phyloP scores from a whole-genome alignment of 2,888 invertebrate genomes.

The Trichogramma dendrolimi region DNA sequence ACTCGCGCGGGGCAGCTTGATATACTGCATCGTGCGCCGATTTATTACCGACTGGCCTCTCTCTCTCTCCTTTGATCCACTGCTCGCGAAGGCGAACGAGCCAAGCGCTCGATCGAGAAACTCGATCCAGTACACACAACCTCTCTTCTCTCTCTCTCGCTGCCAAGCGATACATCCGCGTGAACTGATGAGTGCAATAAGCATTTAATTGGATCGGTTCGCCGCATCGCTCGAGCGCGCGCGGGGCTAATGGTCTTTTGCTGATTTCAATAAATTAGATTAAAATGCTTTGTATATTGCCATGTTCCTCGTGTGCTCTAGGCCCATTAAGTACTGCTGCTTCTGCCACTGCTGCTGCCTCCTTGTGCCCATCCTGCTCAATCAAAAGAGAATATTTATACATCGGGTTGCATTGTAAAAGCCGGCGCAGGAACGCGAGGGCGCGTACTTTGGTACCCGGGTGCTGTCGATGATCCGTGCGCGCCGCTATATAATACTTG shows the following conservation, averaged over 20 bases:
- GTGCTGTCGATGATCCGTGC: no score
- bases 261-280: constrained; percentile 1
- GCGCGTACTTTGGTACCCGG: no score
- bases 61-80: neutral
- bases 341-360: no score
- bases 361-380: no score
- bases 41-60: constrained; percentile 11
- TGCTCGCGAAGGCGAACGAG: neutral
- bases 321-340: no score
- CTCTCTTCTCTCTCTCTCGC: neutral
- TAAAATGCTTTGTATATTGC: no score
- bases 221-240: no score
- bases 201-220: neutral
- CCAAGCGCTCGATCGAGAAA: neutral
- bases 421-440: no score
- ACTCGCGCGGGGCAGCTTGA: neutral
- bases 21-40: constrained; percentile 9
- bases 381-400: no score
- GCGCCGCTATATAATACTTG: no score
- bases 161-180: neutral
- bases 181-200: neutral
- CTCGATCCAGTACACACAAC: neutral
- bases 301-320: no score
- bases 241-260: neutral
- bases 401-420: no score